phyloP scores from a whole-genome alignment of 2,113 vertebrate genomes.

The Aegithalos caudatus region DNA sequence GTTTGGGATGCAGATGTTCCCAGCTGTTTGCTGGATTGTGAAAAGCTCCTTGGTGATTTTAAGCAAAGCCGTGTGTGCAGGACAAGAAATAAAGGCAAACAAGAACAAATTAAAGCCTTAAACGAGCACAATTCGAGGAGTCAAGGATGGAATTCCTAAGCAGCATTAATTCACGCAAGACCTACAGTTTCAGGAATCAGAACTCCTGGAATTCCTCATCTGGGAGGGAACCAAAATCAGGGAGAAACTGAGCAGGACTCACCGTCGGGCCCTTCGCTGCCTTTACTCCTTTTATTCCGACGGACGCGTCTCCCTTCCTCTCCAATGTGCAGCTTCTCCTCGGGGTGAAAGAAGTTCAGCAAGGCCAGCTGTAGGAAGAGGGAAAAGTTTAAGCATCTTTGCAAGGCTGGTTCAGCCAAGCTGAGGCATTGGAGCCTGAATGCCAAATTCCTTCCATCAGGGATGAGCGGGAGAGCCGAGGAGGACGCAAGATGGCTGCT shows the following conservation, averaged over 20 bases:
- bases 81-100: background rate
- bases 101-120: background rate
- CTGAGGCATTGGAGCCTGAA: background rate
- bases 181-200: background rate
- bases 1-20: background rate
- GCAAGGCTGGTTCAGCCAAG: background rate
- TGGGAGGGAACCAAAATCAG: background rate
- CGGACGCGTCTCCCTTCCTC: slow-evolving; percentile 67
- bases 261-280: slow-evolving; percentile 78
- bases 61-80: background rate
- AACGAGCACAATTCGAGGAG: background rate
- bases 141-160: background rate
- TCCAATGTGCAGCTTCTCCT: slow-evolving; percentile 69
- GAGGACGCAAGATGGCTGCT: fast-evolving
- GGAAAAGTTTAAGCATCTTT: background rate
- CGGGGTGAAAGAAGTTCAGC: slow-evolving; percentile 75
- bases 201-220: background rate
- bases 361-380: slow-evolving; percentile 72
- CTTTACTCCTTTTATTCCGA: slow-evolving; percentile 80
- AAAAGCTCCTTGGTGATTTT: background rate
- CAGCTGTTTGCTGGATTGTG: background rate
- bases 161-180: background rate
- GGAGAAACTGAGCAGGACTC: slow-evolving; percentile 26
- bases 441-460: background rate
- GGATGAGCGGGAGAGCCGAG: fast-evolving